Conservation (phyloP, 2,888 invertebrate genomes). For the Amiota minor region DNA sequence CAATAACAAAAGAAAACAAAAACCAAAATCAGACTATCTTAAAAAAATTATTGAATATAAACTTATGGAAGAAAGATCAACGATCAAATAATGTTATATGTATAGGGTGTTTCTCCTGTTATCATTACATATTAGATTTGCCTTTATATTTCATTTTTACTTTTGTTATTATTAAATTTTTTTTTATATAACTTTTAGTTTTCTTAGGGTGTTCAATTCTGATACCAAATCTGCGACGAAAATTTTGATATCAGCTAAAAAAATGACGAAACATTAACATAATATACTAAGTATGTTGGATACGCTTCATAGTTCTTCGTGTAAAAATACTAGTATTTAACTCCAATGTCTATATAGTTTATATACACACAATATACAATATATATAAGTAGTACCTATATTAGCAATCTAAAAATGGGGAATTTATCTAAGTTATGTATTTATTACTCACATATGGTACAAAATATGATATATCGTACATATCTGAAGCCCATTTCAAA, state of each 20-base stretch:
- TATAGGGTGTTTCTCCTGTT: not conserved
- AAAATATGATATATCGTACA: too few species aligned
- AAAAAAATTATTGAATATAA: too few species aligned
- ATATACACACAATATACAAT: not conserved
- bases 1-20: too few species aligned
- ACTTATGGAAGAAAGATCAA: too few species aligned
- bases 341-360: not conserved
- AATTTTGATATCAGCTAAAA: constrained; percentile 73
- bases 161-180: not conserved
- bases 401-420: constrained; percentile 7
- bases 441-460: too few species aligned
- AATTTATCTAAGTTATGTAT: too few species aligned
- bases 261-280: constrained; percentile 68
- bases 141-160: not conserved
- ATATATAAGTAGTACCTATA: constrained; percentile 22
- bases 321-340: too few species aligned
- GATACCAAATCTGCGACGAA: constrained; percentile 73
- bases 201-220: constrained; percentile 69
- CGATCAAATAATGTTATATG: too few species aligned
- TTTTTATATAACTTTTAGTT: constrained; percentile 14
- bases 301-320: not conserved
- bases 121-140: not conserved
- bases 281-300: not conserved
- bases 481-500: not conserved
- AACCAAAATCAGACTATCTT: too few species aligned